phyloP scores from a whole-genome alignment of 2,113 vertebrate species.

The Xenopus laevis region DNA sequence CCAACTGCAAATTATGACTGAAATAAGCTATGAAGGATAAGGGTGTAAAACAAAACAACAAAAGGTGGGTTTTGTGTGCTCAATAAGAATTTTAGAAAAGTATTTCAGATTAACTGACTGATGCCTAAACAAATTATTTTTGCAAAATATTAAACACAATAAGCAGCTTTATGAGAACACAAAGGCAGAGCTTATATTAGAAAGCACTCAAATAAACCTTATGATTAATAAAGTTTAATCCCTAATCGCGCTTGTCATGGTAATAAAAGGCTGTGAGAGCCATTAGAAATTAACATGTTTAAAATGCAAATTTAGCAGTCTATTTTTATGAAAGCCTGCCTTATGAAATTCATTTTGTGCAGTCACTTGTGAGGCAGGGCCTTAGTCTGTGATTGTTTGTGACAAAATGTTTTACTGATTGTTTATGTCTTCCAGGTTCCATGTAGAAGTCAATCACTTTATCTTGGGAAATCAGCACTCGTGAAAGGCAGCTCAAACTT shows the following conservation, averaged over 20 bases:
- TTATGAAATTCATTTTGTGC: constrained; percentile 52
- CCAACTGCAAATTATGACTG: too few species aligned
- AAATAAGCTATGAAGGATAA: too few species aligned
- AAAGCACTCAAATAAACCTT: constrained; percentile 41
- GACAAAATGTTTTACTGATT: constrained; percentile 51
- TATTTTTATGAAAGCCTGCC: constrained; percentile 26
- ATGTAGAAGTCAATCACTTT: constrained; percentile 54
- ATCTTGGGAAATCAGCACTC: constrained; percentile 47
- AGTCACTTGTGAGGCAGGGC: constrained; percentile 48
- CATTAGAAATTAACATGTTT: constrained; percentile 45
- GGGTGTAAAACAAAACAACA: too few species aligned
- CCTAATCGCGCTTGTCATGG: constrained; percentile 23
- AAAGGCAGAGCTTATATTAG: constrained; percentile 45
- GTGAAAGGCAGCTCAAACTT: constrained; percentile 56
- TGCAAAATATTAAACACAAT: constrained; percentile 48
- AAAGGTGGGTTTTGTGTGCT: neutral
- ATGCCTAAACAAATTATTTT: constrained; percentile 44
- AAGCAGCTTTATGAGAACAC: constrained; percentile 48
- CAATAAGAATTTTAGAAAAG: constrained; percentile 10
- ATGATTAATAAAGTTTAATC: constrained; percentile 50
- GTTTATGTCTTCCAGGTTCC: constrained; percentile 53
- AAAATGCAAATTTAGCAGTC: constrained; percentile 44
- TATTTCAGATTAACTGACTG: constrained; percentile 20
- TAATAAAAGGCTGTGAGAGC: constrained; percentile 21
- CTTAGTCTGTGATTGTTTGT: constrained; percentile 58